phyloP scores from a whole-genome alignment of 1,140 invertebrate species.

The Pogonomyrmex californicus region DNA sequence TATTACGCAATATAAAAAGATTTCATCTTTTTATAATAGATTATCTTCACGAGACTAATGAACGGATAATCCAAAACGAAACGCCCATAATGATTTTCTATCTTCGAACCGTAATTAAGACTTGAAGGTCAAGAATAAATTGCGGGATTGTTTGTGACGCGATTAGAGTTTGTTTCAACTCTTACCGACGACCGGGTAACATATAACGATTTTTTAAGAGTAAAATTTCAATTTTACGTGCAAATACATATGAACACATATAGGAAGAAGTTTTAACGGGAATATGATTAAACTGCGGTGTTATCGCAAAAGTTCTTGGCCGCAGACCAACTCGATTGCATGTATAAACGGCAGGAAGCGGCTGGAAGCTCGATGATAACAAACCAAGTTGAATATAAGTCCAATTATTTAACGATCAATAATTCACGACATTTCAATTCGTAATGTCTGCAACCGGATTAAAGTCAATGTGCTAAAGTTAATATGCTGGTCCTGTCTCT shows the following conservation, averaged over 20 bases:
- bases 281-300: not conserved
- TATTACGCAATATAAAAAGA: not conserved
- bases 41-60: not conserved
- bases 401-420: not conserved
- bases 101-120: not conserved
- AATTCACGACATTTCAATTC: not conserved
- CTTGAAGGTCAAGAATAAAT: constrained; percentile 38
- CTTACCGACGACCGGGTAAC: not conserved
- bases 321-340: constrained; percentile 49
- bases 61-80: not conserved
- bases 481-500: not conserved
- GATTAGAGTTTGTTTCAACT: not conserved
- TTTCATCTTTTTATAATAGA: not conserved
- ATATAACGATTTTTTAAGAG: not conserved
- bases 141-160: constrained; percentile 21
- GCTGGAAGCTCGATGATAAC: constrained; percentile 54
- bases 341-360: constrained; percentile 11
- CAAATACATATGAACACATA: not conserved
- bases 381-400: not conserved
- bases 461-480: not conserved
- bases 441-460: not conserved
- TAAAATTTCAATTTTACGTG: constrained; percentile 13
- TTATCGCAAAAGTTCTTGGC: constrained; percentile 29
- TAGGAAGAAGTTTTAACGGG: not conserved
- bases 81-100: not conserved